A percentile compares a stretch with the other conserved stretches of the same genome.
Conservation (phyloP, 2,888 invertebrate genomes). For the Limnephilus rhombicus region DNA sequence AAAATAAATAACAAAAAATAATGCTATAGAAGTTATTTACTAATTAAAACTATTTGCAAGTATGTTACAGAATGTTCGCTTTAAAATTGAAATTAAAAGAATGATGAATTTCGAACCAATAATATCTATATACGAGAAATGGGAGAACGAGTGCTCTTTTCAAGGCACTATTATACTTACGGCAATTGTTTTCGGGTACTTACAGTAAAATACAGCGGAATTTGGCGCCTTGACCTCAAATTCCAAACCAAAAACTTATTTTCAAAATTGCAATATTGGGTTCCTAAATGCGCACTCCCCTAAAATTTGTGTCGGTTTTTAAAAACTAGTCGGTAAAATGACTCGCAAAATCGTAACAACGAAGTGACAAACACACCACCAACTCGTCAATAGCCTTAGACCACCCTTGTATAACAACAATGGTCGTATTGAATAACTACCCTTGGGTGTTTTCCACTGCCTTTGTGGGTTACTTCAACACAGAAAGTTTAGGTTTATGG, state of each 20-base stretch:
- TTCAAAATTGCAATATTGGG: background rate
- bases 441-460: background rate
- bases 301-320: background rate
- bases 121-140: too few relatives aligned
- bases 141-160: too few relatives aligned
- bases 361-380: background rate
- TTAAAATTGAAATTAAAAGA: too few relatives aligned
- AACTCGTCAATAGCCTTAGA: background rate
- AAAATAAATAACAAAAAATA: too few relatives aligned
- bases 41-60: too few relatives aligned
- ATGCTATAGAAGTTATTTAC: too few relatives aligned
- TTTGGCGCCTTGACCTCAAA: background rate
- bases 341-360: background rate
- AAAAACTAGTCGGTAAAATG: background rate
- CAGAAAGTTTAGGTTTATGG: background rate
- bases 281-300: background rate
- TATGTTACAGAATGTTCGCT: too few relatives aligned
- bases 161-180: background rate
- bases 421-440: background rate
- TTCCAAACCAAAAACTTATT: background rate
- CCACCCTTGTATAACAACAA: constrained; percentile 12
- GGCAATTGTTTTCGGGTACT: background rate
- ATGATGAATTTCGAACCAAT: too few relatives aligned
- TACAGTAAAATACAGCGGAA: background rate
- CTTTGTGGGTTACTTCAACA: background rate